Conservation (phyloP, 2,888 invertebrate genomes). For the Brenthis hecate region DNA sequence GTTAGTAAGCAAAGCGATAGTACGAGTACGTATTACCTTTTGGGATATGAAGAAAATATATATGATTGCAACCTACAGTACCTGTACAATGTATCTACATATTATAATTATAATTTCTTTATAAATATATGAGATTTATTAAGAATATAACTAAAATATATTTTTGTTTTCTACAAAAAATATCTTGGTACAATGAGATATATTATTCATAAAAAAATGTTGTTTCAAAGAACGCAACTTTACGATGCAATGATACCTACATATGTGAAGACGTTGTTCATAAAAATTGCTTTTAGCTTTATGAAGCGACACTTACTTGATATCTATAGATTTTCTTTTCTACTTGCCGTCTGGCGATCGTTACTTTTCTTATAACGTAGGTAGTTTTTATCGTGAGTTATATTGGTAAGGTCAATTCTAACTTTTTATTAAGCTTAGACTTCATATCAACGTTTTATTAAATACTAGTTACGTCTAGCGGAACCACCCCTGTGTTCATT, state of each 20-base stretch:
- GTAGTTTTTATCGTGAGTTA: neutral
- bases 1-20: too few species aligned
- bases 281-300: constrained; percentile 65
- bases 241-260: constrained; percentile 29
- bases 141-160: neutral
- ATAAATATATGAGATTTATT: too few species aligned
- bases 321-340: constrained; percentile 18
- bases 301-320: constrained; percentile 45
- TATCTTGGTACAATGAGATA: too few species aligned
- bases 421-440: neutral
- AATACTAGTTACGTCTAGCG: too few species aligned
- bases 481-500: too few species aligned
- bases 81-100: too few species aligned
- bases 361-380: neutral
- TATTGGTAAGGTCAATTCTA: neutral
- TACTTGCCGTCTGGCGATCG: constrained; percentile 1
- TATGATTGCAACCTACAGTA: too few species aligned
- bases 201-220: too few species aligned
- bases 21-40: too few species aligned
- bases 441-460: too few species aligned
- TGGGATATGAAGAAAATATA: too few species aligned
- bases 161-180: neutral
- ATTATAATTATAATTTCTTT: too few species aligned
- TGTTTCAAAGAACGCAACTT: constrained; percentile 13
- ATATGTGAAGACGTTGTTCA: constrained; percentile 45